Conservation (phyloP, 2,113 vertebrate genomes). For the Lycocorax pyrrhopterus region DNA sequence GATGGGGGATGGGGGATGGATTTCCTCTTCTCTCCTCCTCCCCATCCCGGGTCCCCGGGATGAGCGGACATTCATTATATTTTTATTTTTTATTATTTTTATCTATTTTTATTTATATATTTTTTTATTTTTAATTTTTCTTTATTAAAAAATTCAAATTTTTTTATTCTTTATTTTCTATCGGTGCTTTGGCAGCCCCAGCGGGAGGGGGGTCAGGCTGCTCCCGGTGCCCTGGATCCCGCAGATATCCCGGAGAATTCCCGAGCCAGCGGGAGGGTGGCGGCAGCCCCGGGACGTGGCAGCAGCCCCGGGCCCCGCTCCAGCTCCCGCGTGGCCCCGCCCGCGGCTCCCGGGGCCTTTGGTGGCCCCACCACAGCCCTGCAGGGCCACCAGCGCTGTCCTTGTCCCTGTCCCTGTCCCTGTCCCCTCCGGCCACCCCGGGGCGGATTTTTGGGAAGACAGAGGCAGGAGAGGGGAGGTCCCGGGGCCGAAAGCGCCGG, state of each 20-base stretch:
- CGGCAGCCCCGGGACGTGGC: neutral
- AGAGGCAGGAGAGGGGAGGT: neutral
- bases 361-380: neutral
- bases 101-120: too few relatives aligned
- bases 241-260: neutral
- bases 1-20: too few relatives aligned
- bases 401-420: too few relatives aligned
- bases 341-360: neutral
- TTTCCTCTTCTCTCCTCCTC: too few relatives aligned
- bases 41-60: too few relatives aligned
- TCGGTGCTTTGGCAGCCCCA: neutral
- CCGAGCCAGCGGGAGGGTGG: neutral
- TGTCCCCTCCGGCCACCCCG: too few relatives aligned
- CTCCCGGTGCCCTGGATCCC: neutral
- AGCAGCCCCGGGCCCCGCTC: neutral
- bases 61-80: too few relatives aligned
- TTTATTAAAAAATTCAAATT: too few relatives aligned
- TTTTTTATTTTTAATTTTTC: too few relatives aligned
- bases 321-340: neutral
- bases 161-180: neutral
- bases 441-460: neutral
- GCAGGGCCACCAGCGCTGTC: too few relatives aligned
- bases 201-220: neutral
- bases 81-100: too few relatives aligned
- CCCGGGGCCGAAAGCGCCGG: neutral